These are phyloP conservation scores for Apodemus speciosus DNA, from an alignment of 2,113 vertebrate genomes.

Conservation along the genomic window DNA sequence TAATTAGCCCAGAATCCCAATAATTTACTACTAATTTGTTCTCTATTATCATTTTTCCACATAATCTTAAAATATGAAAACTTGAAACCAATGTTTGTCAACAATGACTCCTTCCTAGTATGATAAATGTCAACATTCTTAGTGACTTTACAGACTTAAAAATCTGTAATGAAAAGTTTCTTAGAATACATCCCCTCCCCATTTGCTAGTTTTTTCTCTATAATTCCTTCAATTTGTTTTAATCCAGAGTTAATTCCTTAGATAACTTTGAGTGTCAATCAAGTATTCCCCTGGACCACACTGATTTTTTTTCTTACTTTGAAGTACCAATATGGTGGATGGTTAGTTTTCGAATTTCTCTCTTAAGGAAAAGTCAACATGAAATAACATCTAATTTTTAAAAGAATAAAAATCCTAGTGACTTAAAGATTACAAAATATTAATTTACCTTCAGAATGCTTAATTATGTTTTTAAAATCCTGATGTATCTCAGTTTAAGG, in stretches of 20 bases:
- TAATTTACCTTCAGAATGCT: slow-evolving; percentile 31
- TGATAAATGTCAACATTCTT: not conserved
- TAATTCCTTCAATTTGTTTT: slow-evolving; percentile 75
- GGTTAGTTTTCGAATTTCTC: not conserved
- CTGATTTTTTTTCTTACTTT: slow-evolving; percentile 27
- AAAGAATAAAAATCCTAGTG: slow-evolving; percentile 22
- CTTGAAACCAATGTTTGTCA: slow-evolving; percentile 4
- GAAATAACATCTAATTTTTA: slow-evolving; percentile 36
- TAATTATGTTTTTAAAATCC: not conserved
- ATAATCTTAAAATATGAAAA: not conserved
- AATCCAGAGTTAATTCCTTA: slow-evolving; percentile 85
- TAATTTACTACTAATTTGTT: slow-evolving; percentile 35
- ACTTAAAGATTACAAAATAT: not conserved
- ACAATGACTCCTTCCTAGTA: slow-evolving; percentile 11
- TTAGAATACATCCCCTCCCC: not conserved
- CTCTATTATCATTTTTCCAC: not conserved
- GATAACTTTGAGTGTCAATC: slow-evolving; percentile 81
- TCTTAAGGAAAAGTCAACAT: slow-evolving; percentile 40
- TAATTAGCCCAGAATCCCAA: not conserved
- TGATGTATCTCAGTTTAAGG: not conserved
- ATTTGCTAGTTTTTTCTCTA: slow-evolving; percentile 50
- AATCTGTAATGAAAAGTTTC: not conserved
- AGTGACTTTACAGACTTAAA: not conserved
- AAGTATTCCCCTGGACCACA: slow-evolving; percentile 73
- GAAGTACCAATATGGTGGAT: not conserved